Evolutionary conservation across 2,888 invertebrate species (phyloP), one percentile per base, ranked within the genome.

Genomic region (Vesta saturnalis): DNA sequence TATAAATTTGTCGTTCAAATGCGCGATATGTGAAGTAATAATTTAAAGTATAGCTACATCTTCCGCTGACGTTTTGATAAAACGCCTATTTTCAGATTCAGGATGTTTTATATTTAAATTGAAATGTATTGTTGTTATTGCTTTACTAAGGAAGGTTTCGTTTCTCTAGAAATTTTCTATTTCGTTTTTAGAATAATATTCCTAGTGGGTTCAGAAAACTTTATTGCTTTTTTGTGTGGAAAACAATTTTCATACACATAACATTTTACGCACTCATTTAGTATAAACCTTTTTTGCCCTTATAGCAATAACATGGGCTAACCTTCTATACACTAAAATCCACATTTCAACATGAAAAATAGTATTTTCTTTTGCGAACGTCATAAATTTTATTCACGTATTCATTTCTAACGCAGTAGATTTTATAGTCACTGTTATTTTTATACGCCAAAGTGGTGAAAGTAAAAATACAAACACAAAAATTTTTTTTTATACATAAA

Each of bases 351-450:
- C 21, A 19, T 60, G 22, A 60, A 46, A 61, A 47, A 52, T 30
- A 52, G 49, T 52, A 52, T 52, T 60, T 52, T 58, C 58, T 46
- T 54, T 15, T n/a, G 55, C 47, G 65, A 46, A 60, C 30, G 43
- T 65, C 65, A 60, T 65, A 65, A 65, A 65, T 65, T 65, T 65
- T 60, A 65, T 65, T 60, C 65, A 60, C 59, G 65, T 65, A 65
- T 65, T 65, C 65, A 65, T 65, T 65, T 65, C 65, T 47, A 64
- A 49, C 18, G 49, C 57, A 58, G 64, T 59, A 4, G 46, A 23
- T 60, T 65, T 65, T 65, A 65, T 65, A 65, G 60, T 49, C 52
- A 39, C 39, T 59, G 64, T 65, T 65, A 65, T 65, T 65, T 65
- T 55, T 65, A 60, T 65, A 65, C 65, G 60, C 60, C 23, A 19